These are phyloP conservation scores for Lethrus apterus DNA, from an alignment of 1,140 invertebrate species.

Conservation along the genomic window DNA sequence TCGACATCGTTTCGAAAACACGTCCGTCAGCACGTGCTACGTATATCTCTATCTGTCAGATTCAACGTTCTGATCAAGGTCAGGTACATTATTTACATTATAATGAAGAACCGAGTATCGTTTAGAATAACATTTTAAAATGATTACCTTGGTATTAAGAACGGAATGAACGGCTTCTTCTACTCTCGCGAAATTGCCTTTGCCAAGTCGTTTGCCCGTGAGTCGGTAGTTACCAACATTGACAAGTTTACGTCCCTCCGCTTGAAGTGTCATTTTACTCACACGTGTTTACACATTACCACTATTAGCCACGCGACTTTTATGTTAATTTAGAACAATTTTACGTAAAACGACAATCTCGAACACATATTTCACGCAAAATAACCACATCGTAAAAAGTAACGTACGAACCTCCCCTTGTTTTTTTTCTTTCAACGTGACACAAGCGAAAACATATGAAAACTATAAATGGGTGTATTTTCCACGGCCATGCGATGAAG, in stretches of 20 bases:
- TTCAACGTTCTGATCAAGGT: slow-evolving; percentile 6
- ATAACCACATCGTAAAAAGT: slow-evolving; percentile 19
- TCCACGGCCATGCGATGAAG: slow-evolving; percentile 9
- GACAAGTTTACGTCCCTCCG: slow-evolving; percentile 27
- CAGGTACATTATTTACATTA: slow-evolving; percentile 11
- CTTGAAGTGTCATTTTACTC: slow-evolving; percentile 28
- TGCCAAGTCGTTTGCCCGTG: slow-evolving; percentile 49
- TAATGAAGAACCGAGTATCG: slow-evolving; percentile 9
- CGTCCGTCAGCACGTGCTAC: too few relatives aligned
- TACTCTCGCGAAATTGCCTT: slow-evolving; percentile 53
- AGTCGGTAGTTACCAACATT: slow-evolving; percentile 51
- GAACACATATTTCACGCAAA: slow-evolving; percentile 15
- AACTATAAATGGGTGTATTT: slow-evolving; percentile 11
- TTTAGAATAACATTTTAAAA: slow-evolving; percentile 12
- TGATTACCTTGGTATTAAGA: slow-evolving; percentile 46
- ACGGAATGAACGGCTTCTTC: slow-evolving; percentile 50
- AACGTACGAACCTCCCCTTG: slow-evolving; percentile 17
- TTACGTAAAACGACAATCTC: slow-evolving; percentile 11
- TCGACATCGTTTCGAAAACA: too few relatives aligned
- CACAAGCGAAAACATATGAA: slow-evolving; percentile 20
- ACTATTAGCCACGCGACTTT: slow-evolving; percentile 2
- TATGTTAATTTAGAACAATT: slow-evolving; percentile 14
- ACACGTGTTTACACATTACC: slow-evolving; percentile 21
- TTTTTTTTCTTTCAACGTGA: slow-evolving; percentile 15
- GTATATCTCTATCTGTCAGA: slow-evolving; percentile 5